phyloP scores from a whole-genome alignment of 2,113 vertebrate species.

The Plestiodon gilberti region DNA sequence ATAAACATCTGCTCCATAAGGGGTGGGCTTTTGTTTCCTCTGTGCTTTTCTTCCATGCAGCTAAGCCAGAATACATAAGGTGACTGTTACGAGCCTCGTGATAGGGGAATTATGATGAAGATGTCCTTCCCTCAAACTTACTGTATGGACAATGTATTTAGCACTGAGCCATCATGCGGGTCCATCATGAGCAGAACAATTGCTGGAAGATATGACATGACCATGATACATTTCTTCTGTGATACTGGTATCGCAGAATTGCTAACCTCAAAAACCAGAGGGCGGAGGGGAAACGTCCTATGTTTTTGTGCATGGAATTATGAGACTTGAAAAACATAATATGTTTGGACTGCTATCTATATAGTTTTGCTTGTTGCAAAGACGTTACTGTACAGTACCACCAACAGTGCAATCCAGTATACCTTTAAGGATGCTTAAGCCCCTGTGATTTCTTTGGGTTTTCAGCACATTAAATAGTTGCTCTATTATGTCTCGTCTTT shows the following conservation, averaged over 20 bases:
- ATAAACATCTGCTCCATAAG: background rate
- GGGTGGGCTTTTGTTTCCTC: background rate
- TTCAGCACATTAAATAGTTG: background rate
- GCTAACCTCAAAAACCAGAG: background rate
- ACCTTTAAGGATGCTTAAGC: background rate
- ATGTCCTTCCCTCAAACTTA: background rate
- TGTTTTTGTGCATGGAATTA: background rate
- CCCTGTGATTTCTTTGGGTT: background rate
- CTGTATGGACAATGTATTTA: background rate
- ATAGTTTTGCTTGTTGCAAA: background rate
- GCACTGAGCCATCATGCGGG: background rate
- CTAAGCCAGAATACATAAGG: background rate
- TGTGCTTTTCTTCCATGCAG: background rate
- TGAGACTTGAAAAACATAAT: background rate
- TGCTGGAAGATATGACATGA: background rate
- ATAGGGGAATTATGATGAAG: background rate
- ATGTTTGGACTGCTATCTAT: background rate
- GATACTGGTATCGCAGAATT: background rate
- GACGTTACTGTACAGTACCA: no score
- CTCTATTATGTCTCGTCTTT: background rate
- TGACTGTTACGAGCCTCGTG: background rate
- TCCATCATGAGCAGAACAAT: background rate
- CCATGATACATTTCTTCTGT: background rate
- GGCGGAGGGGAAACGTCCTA: background rate
- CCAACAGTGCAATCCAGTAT: background rate